Conservation (phyloP, 2,797 vertebrate genomes). For the Prionace glauca region DNA sequence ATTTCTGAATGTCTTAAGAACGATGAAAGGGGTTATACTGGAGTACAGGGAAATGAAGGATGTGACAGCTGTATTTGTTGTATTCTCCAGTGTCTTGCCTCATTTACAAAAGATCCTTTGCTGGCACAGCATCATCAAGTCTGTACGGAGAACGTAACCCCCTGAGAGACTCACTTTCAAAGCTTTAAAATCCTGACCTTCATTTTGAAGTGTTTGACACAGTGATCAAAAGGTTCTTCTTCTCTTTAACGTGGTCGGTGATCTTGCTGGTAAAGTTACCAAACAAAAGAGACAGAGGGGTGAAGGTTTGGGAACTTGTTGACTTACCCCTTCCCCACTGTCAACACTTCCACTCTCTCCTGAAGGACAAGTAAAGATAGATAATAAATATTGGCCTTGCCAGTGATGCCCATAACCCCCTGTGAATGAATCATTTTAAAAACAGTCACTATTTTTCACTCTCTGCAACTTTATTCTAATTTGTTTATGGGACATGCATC, state of each 20-base stretch:
- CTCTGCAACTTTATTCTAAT: no score
- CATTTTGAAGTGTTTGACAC: background rate
- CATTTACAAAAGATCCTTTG: background rate
- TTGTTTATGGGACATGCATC: no score
- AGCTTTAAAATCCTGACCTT: background rate
- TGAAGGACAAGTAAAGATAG: background rate
- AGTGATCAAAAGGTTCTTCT: background rate
- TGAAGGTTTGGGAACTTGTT: background rate
- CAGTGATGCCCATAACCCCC: background rate
- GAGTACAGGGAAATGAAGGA: background rate
- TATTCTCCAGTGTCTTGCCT: background rate
- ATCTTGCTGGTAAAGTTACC: background rate
- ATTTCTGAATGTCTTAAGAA: background rate
- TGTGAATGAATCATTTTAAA: background rate
- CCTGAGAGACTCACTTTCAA: background rate
- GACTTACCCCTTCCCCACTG: background rate
- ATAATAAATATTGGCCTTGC: background rate
- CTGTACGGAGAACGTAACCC: background rate
- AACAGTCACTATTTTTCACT: background rate
- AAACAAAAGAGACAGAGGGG: background rate
- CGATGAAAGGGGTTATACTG: background rate
- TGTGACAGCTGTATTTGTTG: background rate
- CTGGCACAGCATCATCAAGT: background rate
- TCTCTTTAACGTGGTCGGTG: background rate
- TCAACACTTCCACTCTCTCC: background rate